Evolutionary conservation across 2,113 vertebrate genomes (phyloP).

Genomic region (Carassius gibelio): DNA sequence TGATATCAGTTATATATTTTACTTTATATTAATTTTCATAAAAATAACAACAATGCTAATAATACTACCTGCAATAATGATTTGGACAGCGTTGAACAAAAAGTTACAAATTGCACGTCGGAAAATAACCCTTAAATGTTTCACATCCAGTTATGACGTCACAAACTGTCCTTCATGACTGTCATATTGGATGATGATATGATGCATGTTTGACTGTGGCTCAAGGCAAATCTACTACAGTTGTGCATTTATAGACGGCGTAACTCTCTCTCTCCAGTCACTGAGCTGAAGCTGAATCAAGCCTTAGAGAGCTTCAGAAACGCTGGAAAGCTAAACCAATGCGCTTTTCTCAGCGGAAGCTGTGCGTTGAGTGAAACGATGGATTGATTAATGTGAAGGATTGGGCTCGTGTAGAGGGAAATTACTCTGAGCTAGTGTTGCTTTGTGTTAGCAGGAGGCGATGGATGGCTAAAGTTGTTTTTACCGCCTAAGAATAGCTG

Average conservation of each 20-base stretch:
- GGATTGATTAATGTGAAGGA: slow-evolving; percentile 30
- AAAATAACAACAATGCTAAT: too few relatives aligned
- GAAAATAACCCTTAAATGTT: too few relatives aligned
- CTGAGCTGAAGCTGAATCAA: slow-evolving; percentile 52
- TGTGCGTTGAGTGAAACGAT: slow-evolving; percentile 7
- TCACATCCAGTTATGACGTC: too few relatives aligned
- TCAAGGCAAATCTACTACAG: background rate
- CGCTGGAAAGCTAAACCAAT: slow-evolving; percentile 37
- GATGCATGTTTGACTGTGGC: slow-evolving; percentile 5
- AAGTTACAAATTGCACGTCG: too few relatives aligned
- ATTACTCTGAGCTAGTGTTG: slow-evolving; percentile 13
- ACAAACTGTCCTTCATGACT: too few relatives aligned
- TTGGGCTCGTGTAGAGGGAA: slow-evolving; percentile 24
- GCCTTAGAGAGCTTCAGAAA: slow-evolving; percentile 4
- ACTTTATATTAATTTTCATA: too few relatives aligned
- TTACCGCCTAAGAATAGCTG: slow-evolving; percentile 87
- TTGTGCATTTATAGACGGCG: background rate
- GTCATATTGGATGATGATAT: background rate
- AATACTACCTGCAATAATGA: too few relatives aligned
- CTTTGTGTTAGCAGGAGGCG: background rate
- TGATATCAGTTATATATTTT: too few relatives aligned
- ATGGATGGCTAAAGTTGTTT: background rate
- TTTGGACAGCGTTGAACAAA: too few relatives aligned
- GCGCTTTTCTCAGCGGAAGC: slow-evolving; percentile 16
- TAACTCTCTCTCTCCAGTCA: slow-evolving; percentile 25